Evolutionary conservation across 2,797 vertebrate genomes (phyloP).

Genomic region (Pantherophis alleghaniensis): DNA sequence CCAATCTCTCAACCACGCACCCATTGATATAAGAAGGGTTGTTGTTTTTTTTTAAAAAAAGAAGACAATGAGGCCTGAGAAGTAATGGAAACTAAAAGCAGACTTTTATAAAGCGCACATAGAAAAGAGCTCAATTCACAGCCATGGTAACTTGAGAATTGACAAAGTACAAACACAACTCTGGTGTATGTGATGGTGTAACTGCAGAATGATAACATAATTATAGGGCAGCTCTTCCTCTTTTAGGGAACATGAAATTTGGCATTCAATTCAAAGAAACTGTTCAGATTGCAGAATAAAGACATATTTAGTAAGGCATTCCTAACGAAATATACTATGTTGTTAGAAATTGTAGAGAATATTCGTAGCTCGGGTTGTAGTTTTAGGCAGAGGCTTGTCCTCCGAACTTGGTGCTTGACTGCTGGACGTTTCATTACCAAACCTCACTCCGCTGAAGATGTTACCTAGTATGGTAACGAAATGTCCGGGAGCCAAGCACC

Average conservation of each 20-base stretch:
- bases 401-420: neutral
- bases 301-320: neutral
- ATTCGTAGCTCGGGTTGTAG: neutral
- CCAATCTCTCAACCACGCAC: neutral
- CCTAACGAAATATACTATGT: neutral
- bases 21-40: neutral
- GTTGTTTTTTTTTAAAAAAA: neutral
- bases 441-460: neutral
- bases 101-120: neutral
- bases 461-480: neutral
- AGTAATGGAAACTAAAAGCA: neutral
- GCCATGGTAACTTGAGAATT: neutral
- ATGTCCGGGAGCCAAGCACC: rapidly evolving
- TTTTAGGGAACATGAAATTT: neutral
- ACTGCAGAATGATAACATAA: neutral
- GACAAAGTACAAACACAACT: neutral
- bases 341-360: neutral
- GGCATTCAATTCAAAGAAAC: neutral
- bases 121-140: neutral
- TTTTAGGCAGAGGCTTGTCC: neutral
- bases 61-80: neutral
- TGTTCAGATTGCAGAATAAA: neutral
- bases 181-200: neutral
- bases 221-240: neutral
- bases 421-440: neutral